phyloP scores from a whole-genome alignment of 1,140 invertebrate species.

The Sogatella furcifera region DNA sequence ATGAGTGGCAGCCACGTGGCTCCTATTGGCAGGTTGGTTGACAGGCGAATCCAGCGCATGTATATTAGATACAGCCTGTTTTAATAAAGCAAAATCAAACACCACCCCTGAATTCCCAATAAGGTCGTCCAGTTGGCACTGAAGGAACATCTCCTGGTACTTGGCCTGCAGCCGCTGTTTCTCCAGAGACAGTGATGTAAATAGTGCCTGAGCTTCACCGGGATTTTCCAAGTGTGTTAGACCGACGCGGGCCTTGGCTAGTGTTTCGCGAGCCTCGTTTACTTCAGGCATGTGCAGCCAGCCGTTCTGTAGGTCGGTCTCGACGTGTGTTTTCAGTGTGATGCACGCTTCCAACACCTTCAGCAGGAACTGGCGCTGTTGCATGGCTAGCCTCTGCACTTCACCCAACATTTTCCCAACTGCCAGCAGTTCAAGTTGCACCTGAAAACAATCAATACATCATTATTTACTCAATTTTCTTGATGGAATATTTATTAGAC shows the following conservation, averaged over 20 bases:
- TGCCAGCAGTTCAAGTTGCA: slow-evolving; percentile 38
- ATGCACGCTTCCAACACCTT: slow-evolving; percentile 62
- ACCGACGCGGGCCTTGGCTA: slow-evolving; percentile 46
- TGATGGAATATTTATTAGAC: no score
- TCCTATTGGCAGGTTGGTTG: slow-evolving; percentile 11
- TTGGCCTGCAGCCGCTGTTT: slow-evolving; percentile 51
- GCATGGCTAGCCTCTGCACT: slow-evolving; percentile 48
- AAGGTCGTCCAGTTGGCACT: slow-evolving; percentile 57
- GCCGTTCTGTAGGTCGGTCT: slow-evolving; percentile 55
- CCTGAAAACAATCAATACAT: slow-evolving; percentile 25
- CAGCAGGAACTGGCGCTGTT: slow-evolving; percentile 55
- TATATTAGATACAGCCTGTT: slow-evolving; percentile 49
- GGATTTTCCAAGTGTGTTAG: slow-evolving; percentile 44
- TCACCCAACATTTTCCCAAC: slow-evolving; percentile 45
- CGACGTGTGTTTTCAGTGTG: slow-evolving; percentile 57
- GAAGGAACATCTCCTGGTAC: slow-evolving; percentile 58
- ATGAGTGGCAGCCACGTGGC: slow-evolving; percentile 14
- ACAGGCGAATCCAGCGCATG: slow-evolving; percentile 37
- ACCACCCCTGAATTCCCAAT: slow-evolving; percentile 50
- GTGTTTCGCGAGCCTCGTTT: slow-evolving; percentile 47
- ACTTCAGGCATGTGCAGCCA: slow-evolving; percentile 49
- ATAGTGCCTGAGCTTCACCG: slow-evolving; percentile 42
- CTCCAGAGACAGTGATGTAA: slow-evolving; percentile 43
- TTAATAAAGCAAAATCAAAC: slow-evolving; percentile 51
- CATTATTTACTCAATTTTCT: no score